Percentiles rank a stretch among this genome's conserved stretches.
Evolutionary conservation across 2,888 invertebrate species (phyloP).

Genomic region (Agrochola circellaris): DNA sequence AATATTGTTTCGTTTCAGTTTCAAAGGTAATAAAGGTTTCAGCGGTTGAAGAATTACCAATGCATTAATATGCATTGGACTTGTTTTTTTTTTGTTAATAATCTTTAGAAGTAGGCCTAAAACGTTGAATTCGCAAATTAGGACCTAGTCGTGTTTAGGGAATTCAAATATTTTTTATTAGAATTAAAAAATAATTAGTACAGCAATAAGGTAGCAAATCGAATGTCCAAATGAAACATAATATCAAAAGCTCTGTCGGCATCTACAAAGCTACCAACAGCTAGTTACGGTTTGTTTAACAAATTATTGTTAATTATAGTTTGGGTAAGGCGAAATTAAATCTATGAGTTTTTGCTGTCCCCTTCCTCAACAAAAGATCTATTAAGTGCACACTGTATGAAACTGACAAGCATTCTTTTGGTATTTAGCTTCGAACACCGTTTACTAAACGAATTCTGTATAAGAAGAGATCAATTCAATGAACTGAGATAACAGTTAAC

Average conservation of each 20-base stretch:
- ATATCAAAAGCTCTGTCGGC: conserved; percentile 77
- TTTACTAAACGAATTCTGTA: conserved; percentile 38
- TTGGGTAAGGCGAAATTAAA: conserved; percentile 73
- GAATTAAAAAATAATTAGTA: neutral
- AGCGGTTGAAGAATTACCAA: conserved; percentile 11
- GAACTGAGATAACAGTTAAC: conserved; percentile 26
- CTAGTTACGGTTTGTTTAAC: conserved; percentile 84
- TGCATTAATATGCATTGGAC: neutral
- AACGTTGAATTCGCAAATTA: neutral
- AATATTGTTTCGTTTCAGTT: conserved; percentile 42
- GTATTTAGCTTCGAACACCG: conserved; percentile 27
- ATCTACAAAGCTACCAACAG: conserved; percentile 76
- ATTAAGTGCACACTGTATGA: conserved; percentile 53
- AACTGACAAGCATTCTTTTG: conserved; percentile 53
- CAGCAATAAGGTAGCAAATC: conserved; percentile 54
- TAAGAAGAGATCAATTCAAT: conserved; percentile 37
- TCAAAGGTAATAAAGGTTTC: conserved; percentile 1
- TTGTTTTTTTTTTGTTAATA: neutral
- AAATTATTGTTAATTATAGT: conserved; percentile 86
- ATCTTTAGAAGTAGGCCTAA: neutral
- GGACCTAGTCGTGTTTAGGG: neutral
- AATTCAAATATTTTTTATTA: neutral
- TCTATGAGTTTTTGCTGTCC: conserved; percentile 62
- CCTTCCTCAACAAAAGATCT: conserved; percentile 56
- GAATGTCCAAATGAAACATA: conserved; percentile 45